Evolutionary conservation across 2,113 vertebrate species (phyloP).

Genomic region (Bos taurus): ARS-UCD2.0 NC_037335.1:24955001-24955500

Average conservation of each 20-base stretch:
- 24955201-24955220: slow-evolving; percentile 71
- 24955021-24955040: slow-evolving; percentile 93
- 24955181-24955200: slow-evolving; percentile 85
- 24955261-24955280: slow-evolving; percentile 77
- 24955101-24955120: slow-evolving; percentile 86
- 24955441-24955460: slow-evolving; percentile 85
- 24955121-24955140: slow-evolving; percentile 78
- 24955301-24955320: slow-evolving; percentile 77
- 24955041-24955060: slow-evolving; percentile 91
- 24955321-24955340: slow-evolving; percentile 94
- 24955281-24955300: slow-evolving; percentile 42
- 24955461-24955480: slow-evolving; percentile 92
- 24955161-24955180: slow-evolving; percentile 91
- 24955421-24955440: slow-evolving; percentile 83
- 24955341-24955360: slow-evolving; percentile 87
- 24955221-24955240: slow-evolving; percentile 72
- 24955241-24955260: slow-evolving; percentile 92
- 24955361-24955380: slow-evolving; percentile 99
- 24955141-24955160: slow-evolving; percentile 81
- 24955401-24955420: slow-evolving; percentile 82
- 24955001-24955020: slow-evolving; percentile 97
- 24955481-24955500: slow-evolving; percentile 92
- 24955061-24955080: slow-evolving; percentile 92
- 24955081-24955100: slow-evolving; percentile 88
- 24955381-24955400: slow-evolving; percentile 93